Conservation (phyloP, 2,113 vertebrate genomes). For the Carollia perspicillata region DNA sequence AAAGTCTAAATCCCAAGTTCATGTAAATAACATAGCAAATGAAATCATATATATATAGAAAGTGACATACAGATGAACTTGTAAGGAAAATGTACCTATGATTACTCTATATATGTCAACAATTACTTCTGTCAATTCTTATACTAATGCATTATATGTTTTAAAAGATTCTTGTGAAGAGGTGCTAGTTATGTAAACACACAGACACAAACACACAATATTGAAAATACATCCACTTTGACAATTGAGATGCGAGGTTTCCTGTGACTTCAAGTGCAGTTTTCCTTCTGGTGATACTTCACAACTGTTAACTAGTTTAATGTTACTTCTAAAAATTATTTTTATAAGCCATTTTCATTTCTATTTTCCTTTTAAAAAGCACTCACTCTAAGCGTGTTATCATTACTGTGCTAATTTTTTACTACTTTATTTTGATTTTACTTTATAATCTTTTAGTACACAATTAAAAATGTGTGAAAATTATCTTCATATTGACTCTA, state of each 20-base stretch:
- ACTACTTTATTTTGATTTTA: not conserved
- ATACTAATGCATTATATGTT: not conserved
- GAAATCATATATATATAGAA: not conserved
- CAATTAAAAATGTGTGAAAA: slow-evolving; percentile 32
- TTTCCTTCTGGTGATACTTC: not conserved
- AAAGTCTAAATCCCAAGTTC: not conserved
- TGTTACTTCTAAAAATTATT: not conserved
- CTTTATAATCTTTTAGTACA: slow-evolving; percentile 35
- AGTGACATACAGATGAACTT: not conserved
- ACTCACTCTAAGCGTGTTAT: not conserved
- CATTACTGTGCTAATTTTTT: not conserved
- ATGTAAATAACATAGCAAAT: not conserved
- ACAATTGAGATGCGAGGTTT: not conserved
- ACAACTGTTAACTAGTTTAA: not conserved
- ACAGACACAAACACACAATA: not conserved
- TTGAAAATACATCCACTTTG: not conserved
- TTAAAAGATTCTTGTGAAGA: not conserved
- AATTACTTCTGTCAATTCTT: not conserved
- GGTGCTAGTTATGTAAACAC: not conserved
- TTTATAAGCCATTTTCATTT: not conserved
- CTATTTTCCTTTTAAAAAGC: not conserved
- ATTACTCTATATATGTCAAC: not conserved
- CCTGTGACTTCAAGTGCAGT: not conserved
- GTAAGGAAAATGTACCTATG: not conserved
- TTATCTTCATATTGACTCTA: not conserved